Evolutionary conservation across 2,797 vertebrate genomes (phyloP).

Genomic region (Netta rufina): DNA sequence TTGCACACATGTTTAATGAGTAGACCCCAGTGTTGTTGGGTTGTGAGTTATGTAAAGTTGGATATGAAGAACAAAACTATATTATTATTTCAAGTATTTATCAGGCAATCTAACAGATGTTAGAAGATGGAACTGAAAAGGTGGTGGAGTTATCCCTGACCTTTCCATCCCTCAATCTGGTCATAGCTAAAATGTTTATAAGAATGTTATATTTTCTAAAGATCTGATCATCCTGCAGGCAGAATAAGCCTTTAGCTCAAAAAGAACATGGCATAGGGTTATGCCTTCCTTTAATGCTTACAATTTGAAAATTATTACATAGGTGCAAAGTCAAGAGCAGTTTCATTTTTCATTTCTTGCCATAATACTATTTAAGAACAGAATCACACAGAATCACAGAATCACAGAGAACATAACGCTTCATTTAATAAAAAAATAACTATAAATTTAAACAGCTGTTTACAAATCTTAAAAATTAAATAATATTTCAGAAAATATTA

Average conservation of each 20-base stretch:
- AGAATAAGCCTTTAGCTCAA: neutral
- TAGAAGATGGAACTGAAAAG: neutral
- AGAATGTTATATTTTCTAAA: neutral
- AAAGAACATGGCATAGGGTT: neutral
- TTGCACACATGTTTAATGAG: accelerated
- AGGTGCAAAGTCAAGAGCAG: neutral
- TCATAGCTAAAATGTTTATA: neutral
- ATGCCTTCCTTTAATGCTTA: neutral
- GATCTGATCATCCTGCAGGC: neutral
- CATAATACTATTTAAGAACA: neutral
- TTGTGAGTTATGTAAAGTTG: neutral
- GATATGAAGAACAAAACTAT: neutral
- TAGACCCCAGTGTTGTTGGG: neutral
- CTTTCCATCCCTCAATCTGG: neutral
- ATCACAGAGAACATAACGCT: neutral
- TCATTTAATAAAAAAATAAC: too few relatives aligned
- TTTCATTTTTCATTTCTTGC: neutral
- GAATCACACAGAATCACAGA: too few relatives aligned
- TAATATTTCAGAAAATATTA: neutral
- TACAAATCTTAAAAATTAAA: neutral
- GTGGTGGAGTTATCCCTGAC: neutral
- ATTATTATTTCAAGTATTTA: neutral
- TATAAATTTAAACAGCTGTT: neutral
- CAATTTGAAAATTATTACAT: neutral
- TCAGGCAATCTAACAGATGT: neutral